Conservation (phyloP, 2,797 vertebrate genomes). For the Poeciliopsis infans region DNA sequence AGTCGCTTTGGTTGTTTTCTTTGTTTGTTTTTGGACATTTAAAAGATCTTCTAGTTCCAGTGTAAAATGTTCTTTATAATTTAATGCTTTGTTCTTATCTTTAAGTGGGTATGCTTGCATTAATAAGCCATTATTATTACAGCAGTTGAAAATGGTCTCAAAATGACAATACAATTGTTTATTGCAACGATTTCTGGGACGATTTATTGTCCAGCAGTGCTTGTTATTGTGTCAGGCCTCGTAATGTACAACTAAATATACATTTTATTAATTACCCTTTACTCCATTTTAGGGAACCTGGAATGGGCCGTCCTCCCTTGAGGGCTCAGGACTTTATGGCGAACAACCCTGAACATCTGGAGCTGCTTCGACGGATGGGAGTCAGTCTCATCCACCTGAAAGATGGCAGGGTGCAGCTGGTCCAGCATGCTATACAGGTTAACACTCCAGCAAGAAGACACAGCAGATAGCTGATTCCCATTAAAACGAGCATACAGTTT, state of each 20-base stretch:
- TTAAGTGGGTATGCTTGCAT: too few relatives aligned
- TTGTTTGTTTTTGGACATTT: too few relatives aligned
- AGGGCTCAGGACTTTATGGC: constrained; percentile 99
- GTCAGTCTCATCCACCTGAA: constrained; percentile 98
- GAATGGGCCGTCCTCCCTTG: constrained; percentile 85
- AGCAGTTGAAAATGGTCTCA: too few relatives aligned
- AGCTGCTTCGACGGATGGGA: constrained; percentile 97
- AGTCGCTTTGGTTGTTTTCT: too few relatives aligned
- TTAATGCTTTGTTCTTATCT: too few relatives aligned
- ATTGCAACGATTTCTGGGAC: too few relatives aligned
- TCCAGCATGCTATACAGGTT: constrained; percentile 98
- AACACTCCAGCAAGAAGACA: neutral
- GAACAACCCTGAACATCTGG: constrained; percentile 96
- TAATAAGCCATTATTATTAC: too few relatives aligned
- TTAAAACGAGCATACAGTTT: neutral
- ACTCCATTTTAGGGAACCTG: constrained; percentile 73
- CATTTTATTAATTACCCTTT: neutral
- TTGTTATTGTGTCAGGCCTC: too few relatives aligned
- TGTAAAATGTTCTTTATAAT: too few relatives aligned
- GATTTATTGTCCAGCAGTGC: too few relatives aligned
- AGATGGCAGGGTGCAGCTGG: constrained; percentile 95
- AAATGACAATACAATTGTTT: too few relatives aligned
- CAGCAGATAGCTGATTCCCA: neutral
- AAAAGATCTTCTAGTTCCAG: too few relatives aligned
- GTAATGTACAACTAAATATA: neutral